Base-by-base conservation (phyloP, 2,113 vertebrate species). In the Rhegmatorhina hoffmannsi region DNA sequence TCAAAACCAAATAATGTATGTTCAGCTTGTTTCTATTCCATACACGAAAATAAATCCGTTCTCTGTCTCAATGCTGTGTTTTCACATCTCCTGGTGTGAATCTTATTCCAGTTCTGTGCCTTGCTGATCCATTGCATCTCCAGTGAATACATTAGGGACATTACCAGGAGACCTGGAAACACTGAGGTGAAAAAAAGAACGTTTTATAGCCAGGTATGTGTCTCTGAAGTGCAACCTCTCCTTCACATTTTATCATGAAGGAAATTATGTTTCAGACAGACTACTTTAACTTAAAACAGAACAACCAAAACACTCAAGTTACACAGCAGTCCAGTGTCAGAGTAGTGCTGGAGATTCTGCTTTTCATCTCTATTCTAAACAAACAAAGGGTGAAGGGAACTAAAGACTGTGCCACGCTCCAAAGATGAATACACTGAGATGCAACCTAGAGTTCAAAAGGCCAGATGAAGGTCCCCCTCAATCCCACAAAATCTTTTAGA, bases 141-240 rank as follows among this genome's bases (percentile, higher is more conserved):
- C 91, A 92, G 93, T 83, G 81, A 96, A 94, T 72, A 55, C 72
- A 63, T 44, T 20, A 89, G 86, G 77, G 88, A 95, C 44, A 36
- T 86, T 83, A 83, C 24, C 44, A 76, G 44, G 74, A 63, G 60
- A 74, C 66, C 46, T 79, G 58, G 67, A 86, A 82, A 82, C 26
- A 64, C 1, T 17, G 38, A 94, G 46, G 50, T 59, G 58, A 76
- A 87, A 82, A 90, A 81, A 8, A 0, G 0, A 38, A 56, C 52
- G n/a, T 55, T 83, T 67, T 90, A 31, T 40, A 64, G 31, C 17
- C 68, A 85, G 28, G 29, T 59, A 8, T 43, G 8, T 23, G 20
- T 62, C 68, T 92, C 62, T 77, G 63, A 92, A 63, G 47, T 33
- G 21, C 17, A 70, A 33, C 66, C 50, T 73, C 73, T 82, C 56